Evolutionary conservation across 1,140 invertebrate genomes (phyloP).

Genomic region (Eupeodes corollae): DNA sequence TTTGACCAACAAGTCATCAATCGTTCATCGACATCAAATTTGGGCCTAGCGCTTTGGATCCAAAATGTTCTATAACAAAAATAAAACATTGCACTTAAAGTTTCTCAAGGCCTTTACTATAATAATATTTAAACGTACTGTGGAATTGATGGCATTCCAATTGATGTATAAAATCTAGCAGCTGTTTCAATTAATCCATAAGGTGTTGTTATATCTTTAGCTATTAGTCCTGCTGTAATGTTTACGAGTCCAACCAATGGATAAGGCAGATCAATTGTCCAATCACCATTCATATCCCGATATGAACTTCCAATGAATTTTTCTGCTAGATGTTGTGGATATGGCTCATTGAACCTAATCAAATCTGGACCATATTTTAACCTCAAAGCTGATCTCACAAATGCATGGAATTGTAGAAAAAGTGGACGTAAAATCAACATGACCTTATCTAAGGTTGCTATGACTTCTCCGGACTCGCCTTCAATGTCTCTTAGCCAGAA

Average conservation of each 20-base stretch:
- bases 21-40: slow-evolving; percentile 6
- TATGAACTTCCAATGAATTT: slow-evolving; percentile 26
- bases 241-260: slow-evolving; percentile 12
- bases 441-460: slow-evolving; percentile 12
- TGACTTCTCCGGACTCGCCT: slow-evolving; percentile 7
- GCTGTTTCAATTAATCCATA: slow-evolving; percentile 28
- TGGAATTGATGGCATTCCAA: slow-evolving; percentile 12
- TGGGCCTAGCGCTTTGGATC: slow-evolving; percentile 12
- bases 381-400: slow-evolving; percentile 21
- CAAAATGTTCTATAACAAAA: slow-evolving; percentile 14
- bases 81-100: neutral
- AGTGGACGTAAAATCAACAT: slow-evolving; percentile 19
- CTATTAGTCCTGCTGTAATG: slow-evolving; percentile 19
- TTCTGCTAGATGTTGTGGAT: slow-evolving; percentile 29
- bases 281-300: slow-evolving; percentile 10
- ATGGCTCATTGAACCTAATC: slow-evolving; percentile 17
- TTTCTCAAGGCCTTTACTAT: neutral
- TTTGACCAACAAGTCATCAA: slow-evolving; percentile 26
- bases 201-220: slow-evolving; percentile 16
- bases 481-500: slow-evolving; percentile 27
- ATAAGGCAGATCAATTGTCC: slow-evolving; percentile 22
- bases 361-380: slow-evolving; percentile 18
- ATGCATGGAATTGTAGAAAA: slow-evolving; percentile 29
- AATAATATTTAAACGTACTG: neutral
- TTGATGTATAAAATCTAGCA: slow-evolving; percentile 19